Conservation (phyloP, 2,797 vertebrate species). For the Aotus griseimembra region DNA sequence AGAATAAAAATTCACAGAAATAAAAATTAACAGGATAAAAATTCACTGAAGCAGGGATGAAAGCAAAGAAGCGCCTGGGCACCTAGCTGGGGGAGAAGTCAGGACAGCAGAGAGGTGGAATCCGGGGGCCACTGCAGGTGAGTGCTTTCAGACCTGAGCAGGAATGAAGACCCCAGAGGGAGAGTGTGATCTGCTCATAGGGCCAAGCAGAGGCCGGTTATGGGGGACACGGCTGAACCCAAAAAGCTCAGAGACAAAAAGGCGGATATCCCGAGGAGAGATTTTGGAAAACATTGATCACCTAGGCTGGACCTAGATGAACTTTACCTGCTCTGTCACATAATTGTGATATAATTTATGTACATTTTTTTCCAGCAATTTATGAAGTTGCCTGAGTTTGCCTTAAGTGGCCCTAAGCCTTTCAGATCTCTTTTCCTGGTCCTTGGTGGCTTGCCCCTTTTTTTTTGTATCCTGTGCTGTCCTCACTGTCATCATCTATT, state of each 20-base stretch:
- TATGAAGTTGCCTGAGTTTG: neutral
- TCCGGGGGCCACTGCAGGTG: neutral
- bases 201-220: neutral
- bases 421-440: neutral
- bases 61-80: neutral
- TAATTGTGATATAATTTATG: neutral
- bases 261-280: neutral
- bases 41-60: neutral
- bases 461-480: neutral
- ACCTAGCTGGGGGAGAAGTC: neutral
- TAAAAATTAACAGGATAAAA: neutral
- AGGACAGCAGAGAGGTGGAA: neutral
- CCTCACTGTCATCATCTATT: neutral
- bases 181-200: neutral
- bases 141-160: neutral
- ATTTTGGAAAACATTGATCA: neutral
- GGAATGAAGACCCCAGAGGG: neutral
- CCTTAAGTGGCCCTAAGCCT: neutral
- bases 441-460: neutral
- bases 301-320: neutral
- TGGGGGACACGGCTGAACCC: neutral
- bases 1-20: neutral
- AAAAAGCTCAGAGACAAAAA: neutral
- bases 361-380: neutral
- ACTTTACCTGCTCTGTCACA: neutral